These are phyloP conservation scores for Andrena dorsata DNA, from an alignment of 2,888 invertebrate genomes.

Conservation along the genomic window DNA sequence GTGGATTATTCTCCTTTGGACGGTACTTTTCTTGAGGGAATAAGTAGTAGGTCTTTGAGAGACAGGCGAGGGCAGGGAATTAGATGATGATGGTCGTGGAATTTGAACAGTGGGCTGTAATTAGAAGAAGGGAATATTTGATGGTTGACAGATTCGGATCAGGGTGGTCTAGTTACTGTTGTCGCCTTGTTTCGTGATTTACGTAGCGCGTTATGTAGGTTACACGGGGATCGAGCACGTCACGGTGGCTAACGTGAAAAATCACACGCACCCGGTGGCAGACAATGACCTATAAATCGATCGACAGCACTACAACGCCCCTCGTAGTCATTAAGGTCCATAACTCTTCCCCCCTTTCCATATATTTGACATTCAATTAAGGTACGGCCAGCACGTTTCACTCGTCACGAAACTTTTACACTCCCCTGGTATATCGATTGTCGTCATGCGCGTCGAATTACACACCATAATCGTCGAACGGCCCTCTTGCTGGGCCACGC, in stretches of 20 bases:
- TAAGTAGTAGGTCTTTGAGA: background rate
- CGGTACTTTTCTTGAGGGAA: background rate
- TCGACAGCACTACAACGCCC: constrained; percentile 45
- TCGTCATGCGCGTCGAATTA: constrained; percentile 42
- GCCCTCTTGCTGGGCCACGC: constrained; percentile 22
- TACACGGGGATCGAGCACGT: background rate
- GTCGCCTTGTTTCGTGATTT: constrained; percentile 25
- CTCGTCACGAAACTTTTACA: constrained; percentile 27
- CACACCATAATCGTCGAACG: constrained; percentile 44
- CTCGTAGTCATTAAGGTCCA: constrained; percentile 63
- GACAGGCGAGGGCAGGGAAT: background rate
- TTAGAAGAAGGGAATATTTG: background rate
- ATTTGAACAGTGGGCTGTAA: background rate
- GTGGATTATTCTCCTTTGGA: background rate
- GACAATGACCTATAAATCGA: constrained; percentile 68
- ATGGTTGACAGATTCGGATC: background rate
- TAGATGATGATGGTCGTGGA: background rate
- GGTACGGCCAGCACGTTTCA: constrained; percentile 32
- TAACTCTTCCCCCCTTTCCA: constrained; percentile 63
- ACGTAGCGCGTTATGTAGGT: constrained; percentile 1
- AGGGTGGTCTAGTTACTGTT: background rate
- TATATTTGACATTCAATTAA: constrained; percentile 74
- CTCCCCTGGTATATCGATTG: constrained; percentile 33
- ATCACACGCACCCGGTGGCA: constrained; percentile 27
- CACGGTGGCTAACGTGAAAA: constrained; percentile 22